phyloP scores from a whole-genome alignment of 2,888 invertebrate genomes.

The Psylliodes chrysocephalus region DNA sequence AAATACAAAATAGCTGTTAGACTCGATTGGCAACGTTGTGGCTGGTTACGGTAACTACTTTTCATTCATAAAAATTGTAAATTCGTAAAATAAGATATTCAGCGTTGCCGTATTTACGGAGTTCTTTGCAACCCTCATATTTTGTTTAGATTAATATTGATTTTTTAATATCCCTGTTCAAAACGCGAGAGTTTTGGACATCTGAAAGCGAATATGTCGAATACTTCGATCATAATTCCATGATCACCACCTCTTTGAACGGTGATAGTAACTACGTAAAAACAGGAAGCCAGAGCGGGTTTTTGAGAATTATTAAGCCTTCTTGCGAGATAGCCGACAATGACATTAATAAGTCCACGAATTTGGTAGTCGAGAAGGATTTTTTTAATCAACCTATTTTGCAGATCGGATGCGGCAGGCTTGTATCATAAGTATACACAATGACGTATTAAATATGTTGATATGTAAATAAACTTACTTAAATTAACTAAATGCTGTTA shows the following conservation, averaged over 20 bases:
- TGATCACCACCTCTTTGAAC: conserved; percentile 66
- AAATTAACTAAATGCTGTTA: too few species aligned
- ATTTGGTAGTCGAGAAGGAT: conserved; percentile 82
- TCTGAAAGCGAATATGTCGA: conserved; percentile 75
- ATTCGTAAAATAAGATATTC: too few species aligned
- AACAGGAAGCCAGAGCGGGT: conserved; percentile 83
- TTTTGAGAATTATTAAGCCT: conserved; percentile 80
- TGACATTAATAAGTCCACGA: conserved; percentile 66
- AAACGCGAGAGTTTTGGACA: conserved; percentile 90
- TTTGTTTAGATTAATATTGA: too few species aligned
- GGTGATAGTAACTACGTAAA: conserved; percentile 78
- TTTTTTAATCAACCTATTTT: conserved; percentile 79
- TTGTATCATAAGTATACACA: conserved; percentile 87
- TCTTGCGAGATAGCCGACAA: conserved; percentile 64
- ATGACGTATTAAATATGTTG: neutral
- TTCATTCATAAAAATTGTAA: too few species aligned
- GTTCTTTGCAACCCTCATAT: too few species aligned
- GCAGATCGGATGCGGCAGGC: conserved; percentile 84
- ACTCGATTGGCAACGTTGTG: too few species aligned
- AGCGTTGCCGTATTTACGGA: too few species aligned
- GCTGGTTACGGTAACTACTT: too few species aligned
- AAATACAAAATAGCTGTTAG: too few species aligned
- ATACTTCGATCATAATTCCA: conserved; percentile 66
- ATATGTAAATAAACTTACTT: conserved; percentile 23
- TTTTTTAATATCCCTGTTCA: conserved; percentile 97